Evolutionary conservation across 2,113 vertebrate species (phyloP).

Genomic region (Erythrolamprus reginae): DNA sequence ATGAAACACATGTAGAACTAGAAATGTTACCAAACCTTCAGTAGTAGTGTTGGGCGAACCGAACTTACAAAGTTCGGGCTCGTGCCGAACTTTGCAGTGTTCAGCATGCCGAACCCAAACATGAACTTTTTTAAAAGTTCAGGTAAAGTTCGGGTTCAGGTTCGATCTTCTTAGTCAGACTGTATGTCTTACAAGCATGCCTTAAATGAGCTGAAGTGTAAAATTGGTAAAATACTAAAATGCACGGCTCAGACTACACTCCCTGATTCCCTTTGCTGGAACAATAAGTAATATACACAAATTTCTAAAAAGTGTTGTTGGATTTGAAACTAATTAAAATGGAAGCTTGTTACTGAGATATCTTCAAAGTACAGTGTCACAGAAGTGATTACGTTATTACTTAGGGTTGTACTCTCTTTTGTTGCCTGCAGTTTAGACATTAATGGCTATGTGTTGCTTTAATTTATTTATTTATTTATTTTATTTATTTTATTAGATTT

Average conservation of each 20-base stretch:
- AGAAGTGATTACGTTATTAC: no score
- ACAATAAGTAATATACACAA: background rate
- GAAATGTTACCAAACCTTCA: background rate
- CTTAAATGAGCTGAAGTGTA: background rate
- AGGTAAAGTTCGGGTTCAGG: no score
- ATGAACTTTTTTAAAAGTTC: no score
- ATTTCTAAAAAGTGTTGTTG: background rate
- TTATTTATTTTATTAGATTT: no score
- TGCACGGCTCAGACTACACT: background rate
- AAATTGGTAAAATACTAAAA: background rate
- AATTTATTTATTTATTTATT: no score
- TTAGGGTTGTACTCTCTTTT: no score
- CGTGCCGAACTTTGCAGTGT: no score
- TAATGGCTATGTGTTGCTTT: no score
- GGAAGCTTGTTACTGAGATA: background rate
- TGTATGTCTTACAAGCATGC: background rate
- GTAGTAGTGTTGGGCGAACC: no score
- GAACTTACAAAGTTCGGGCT: no score
- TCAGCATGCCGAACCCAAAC: no score
- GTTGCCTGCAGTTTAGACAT: no score
- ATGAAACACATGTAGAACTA: background rate
- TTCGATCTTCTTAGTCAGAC: background rate
- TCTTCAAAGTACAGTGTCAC: background rate
- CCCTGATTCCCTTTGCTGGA: background rate
- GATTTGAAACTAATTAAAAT: background rate